Evolutionary conservation across 35 echinoderm and acorn worm genomes (phyloP), one percentile per base, ranked within the genome.

Genomic region (Stichopus chloronotus): DNA sequence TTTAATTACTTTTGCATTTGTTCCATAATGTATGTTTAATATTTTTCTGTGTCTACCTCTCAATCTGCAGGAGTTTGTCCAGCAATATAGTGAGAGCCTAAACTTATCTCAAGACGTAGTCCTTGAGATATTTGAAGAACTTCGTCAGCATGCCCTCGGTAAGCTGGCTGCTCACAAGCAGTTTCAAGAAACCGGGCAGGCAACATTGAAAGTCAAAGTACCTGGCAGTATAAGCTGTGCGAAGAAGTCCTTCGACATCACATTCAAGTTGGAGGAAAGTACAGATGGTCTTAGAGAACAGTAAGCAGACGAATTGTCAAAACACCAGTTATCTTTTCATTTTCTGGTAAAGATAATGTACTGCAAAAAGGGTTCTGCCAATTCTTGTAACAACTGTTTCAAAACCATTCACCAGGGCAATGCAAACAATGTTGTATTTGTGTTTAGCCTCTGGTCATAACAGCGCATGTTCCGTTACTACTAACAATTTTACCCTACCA

Each of bases 191-290:
- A 56, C 87, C 76, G 94, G 97, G 22, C 52, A 95, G 61, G 95
- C 97, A 83, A 96, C 83, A 20, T 68, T 99, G 78, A 99, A 94
- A 92, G 60, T 99, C 10, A 99, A 99, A 60, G 23, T 99, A 52
- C 92, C 93, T 12, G 95, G 95, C 4, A 93, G 81, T 58, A 55
- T 96, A 53, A 58, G 78, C 13, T 52, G 19, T 5, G 71, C 53
- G 13, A 61, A 16, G 5, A 77, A 76, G 59, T 54, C n/a, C 25
- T 95, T 98, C 78, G 94, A 94, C 22, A n/a, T 96, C 10, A 80
- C 92, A 68, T 92, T 92, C 13, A 95, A 94, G 78, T 69, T 99
- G 76, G 92, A 96, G 58, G 72, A 93, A 6, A 99, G 56, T 58
- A 94, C 82, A 7, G 56, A 76, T 30, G 85, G 60, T 22, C 92